These are phyloP conservation scores for Gambelia wislizenii DNA, from an alignment of 2,797 vertebrate genomes.

Conservation along the genomic window DNA sequence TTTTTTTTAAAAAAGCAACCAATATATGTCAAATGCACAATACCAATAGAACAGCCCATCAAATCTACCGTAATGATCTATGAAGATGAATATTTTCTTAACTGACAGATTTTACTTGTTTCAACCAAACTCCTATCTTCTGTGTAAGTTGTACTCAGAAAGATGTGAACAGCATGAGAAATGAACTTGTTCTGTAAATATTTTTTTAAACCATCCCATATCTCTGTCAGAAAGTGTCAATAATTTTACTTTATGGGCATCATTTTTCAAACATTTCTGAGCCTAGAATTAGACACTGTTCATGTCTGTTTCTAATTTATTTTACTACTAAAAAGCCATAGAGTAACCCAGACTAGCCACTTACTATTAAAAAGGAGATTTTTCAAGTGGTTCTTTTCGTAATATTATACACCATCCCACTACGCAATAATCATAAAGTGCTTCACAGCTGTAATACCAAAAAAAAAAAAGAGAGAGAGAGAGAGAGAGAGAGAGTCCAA, in stretches of 20 bases:
- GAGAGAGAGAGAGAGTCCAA: too few species aligned
- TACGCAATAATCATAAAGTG: constrained; percentile 16
- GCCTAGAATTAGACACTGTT: constrained; percentile 20
- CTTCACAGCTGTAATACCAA: not conserved
- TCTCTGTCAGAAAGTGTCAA: not conserved
- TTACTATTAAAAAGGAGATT: constrained; percentile 9
- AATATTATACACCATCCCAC: not conserved
- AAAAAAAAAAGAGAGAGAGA: too few species aligned
- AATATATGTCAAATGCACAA: not conserved
- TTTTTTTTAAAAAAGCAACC: rapidly evolving
- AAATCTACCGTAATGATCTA: not conserved
- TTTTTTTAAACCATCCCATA: not conserved
- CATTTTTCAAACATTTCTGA: constrained; percentile 36
- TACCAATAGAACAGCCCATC: not conserved
- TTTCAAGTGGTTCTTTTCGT: constrained; percentile 30
- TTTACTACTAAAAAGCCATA: constrained; percentile 39
- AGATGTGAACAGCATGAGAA: not conserved
- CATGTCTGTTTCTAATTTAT: not conserved
- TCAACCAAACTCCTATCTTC: not conserved
- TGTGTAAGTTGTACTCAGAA: not conserved
- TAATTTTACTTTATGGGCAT: constrained; percentile 28
- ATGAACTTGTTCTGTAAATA: not conserved
- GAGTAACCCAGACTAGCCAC: constrained; percentile 26
- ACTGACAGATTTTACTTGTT: not conserved
- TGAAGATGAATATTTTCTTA: not conserved